phyloP scores from a whole-genome alignment of 2,888 invertebrate genomes.

The Netelia melanura region DNA sequence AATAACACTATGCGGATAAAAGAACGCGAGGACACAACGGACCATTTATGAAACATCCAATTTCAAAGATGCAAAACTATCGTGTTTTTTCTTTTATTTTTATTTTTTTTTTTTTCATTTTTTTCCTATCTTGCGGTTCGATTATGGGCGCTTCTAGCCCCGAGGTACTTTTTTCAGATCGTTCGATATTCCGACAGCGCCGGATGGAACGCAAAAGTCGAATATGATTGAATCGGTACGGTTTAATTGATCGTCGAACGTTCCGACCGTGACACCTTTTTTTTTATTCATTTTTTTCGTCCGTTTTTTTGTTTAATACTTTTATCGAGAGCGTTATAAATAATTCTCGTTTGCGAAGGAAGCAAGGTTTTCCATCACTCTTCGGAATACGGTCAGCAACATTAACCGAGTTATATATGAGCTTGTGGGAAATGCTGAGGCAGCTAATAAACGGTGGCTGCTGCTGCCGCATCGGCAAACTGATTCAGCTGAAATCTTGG shows the following conservation, averaged over 20 bases:
- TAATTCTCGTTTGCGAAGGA: not conserved
- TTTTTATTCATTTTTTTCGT: not conserved
- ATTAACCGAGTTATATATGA: not conserved
- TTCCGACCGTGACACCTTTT: not conserved
- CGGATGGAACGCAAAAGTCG: not conserved
- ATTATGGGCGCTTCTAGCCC: not conserved
- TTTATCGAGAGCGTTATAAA: not conserved
- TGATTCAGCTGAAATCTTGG: slow-evolving; percentile 29
- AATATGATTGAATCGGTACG: not conserved
- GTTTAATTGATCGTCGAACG: slow-evolving; percentile 19
- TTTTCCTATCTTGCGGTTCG: not conserved
- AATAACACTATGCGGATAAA: not conserved
- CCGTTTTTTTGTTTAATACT: not conserved
- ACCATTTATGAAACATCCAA: not conserved
- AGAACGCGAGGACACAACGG: not conserved
- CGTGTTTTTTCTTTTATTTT: not conserved
- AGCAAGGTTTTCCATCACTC: not conserved
- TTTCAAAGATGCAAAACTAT: not conserved
- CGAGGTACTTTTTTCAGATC: not conserved
- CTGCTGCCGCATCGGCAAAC: slow-evolving; percentile 16
- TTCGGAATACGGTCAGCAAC: slow-evolving; percentile 13
- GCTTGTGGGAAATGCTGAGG: slow-evolving; percentile 16
- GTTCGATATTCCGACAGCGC: not conserved
- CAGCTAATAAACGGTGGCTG: slow-evolving; percentile 9
- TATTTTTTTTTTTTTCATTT: too few species aligned